Evolutionary conservation across 2,113 vertebrate genomes (phyloP).

Genomic region (Paramormyrops kingsleyae): DNA sequence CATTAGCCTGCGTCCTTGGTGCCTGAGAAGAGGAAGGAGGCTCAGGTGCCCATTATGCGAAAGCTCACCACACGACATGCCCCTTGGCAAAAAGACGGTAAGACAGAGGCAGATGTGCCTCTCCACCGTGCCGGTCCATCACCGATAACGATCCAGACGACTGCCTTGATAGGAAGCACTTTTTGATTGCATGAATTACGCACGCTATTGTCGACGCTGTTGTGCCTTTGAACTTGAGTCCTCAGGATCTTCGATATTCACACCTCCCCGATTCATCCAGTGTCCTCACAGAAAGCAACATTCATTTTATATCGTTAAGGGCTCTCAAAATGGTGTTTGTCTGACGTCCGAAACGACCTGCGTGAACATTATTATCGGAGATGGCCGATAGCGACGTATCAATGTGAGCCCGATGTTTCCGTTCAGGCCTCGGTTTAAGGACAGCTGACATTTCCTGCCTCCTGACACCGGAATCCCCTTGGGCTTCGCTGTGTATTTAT

Average conservation of each 20-base stretch:
- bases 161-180: not conserved
- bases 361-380: conserved; percentile 42
- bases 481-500: not conserved
- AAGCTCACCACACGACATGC: not conserved
- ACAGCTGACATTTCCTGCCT: conserved; percentile 11
- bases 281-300: not conserved
- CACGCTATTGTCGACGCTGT: not conserved
- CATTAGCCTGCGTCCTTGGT: not conserved
- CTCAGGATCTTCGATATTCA: not conserved
- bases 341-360: conserved; percentile 46
- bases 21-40: conserved; percentile 21
- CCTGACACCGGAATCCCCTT: not conserved
- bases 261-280: not conserved
- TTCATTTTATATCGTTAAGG: conserved; percentile 38
- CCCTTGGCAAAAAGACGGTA: not conserved
- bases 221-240: not conserved
- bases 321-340: conserved; percentile 47
- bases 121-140: not conserved
- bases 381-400: conserved; percentile 46
- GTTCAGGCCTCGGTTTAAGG: conserved; percentile 8
- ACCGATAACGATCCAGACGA: not conserved
- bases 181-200: not conserved
- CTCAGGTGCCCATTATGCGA: conserved; percentile 2
- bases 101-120: not conserved
- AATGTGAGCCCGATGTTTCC: conserved; percentile 31